phyloP scores from a whole-genome alignment of 2,113 vertebrate species.

The Holacanthus passer region DNA sequence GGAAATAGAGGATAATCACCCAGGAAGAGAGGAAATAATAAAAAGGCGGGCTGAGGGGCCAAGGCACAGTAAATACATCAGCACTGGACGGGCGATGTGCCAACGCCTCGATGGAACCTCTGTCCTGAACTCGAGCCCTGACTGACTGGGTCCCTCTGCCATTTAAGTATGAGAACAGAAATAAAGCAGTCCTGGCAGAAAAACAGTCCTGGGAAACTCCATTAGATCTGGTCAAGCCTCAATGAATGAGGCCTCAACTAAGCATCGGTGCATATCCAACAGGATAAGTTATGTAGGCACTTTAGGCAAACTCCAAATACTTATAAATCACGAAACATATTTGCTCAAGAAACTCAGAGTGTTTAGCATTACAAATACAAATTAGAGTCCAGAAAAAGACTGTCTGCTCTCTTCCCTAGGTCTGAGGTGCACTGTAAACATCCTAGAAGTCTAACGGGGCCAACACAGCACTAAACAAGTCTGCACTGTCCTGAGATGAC shows the following conservation, averaged over 20 bases:
- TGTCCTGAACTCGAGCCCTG: conserved; percentile 40
- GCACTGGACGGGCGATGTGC: conserved; percentile 1
- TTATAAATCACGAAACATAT: conserved; percentile 43
- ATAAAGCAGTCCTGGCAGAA: conserved; percentile 32
- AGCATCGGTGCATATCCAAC: conserved; percentile 15
- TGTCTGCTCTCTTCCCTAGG: conserved; percentile 18
- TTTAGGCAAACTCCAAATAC: conserved; percentile 40
- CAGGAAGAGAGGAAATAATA: conserved; percentile 63
- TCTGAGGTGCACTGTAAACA: conserved; percentile 32
- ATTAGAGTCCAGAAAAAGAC: conserved; percentile 15
- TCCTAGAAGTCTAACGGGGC: neutral
- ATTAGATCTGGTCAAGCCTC: conserved; percentile 48
- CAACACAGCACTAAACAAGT: conserved; percentile 21
- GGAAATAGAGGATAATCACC: conserved; percentile 55
- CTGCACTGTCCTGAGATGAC: conserved; percentile 67
- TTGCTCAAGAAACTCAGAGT: conserved; percentile 29
- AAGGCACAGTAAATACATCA: conserved; percentile 73
- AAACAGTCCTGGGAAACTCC: conserved; percentile 43
- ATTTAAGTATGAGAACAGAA: conserved; percentile 32
- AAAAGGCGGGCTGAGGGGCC: conserved; percentile 33
- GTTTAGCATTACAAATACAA: conserved; percentile 36
- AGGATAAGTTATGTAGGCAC: conserved; percentile 36
- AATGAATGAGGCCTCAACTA: conserved; percentile 30
- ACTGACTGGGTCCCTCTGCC: conserved; percentile 23
- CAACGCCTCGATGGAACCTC: conserved; percentile 51